Percentiles rank a stretch among this genome's conserved stretches.
Conservation (phyloP, 2,888 invertebrate genomes). For the Spodoptera picta region DNA sequence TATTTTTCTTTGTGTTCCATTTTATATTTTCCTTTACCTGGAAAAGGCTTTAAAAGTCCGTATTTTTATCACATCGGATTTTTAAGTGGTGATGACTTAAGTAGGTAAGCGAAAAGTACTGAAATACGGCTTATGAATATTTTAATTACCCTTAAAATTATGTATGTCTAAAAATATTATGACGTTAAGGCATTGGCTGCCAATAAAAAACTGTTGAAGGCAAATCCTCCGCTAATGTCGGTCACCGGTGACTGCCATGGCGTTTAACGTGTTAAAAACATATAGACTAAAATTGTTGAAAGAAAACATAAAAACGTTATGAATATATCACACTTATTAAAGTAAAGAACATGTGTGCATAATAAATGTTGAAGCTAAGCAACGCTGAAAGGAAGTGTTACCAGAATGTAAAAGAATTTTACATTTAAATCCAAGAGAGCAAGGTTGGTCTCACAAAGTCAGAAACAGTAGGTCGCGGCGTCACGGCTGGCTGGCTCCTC, state of each 20-base stretch:
- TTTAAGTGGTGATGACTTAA: conserved; percentile 9
- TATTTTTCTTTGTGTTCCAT: conserved; percentile 11
- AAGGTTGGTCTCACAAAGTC: conserved; percentile 66
- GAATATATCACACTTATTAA: too few species aligned
- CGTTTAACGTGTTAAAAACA: too few species aligned
- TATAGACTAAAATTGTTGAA: neutral
- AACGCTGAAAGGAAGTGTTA: conserved; percentile 34
- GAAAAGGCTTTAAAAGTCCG: conserved; percentile 8
- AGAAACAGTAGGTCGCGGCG: conserved; percentile 70
- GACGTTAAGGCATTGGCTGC: too few species aligned
- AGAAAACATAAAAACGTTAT: conserved; percentile 3
- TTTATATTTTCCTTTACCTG: conserved; percentile 13
- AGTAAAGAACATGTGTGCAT: conserved; percentile 8
- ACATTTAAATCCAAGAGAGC: conserved; percentile 63
- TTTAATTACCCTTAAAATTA: too few species aligned
- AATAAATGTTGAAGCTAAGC: conserved; percentile 21
- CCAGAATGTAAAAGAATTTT: conserved; percentile 51
- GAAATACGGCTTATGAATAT: conserved; percentile 44
- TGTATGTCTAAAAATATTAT: too few species aligned
- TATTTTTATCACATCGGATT: conserved; percentile 19
- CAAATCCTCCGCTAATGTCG: too few species aligned
- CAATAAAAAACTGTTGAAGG: too few species aligned
- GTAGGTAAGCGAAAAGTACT: conserved; percentile 14
- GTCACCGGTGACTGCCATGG: too few species aligned
- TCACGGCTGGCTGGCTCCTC: conserved; percentile 68